Conservation (phyloP, 1,140 invertebrate species). For the Caenorhabditis briggsae region DNA sequence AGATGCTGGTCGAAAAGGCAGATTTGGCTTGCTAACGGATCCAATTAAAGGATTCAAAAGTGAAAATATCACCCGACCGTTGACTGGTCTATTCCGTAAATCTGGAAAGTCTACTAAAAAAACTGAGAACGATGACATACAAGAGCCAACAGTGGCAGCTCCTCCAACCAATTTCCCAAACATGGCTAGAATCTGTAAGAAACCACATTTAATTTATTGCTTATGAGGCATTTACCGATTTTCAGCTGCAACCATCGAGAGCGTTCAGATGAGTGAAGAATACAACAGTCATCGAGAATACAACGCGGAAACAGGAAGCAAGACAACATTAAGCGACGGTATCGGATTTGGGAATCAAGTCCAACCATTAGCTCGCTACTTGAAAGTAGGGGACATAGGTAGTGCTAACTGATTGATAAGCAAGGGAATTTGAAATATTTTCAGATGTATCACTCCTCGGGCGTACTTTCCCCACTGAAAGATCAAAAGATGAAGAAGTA, state of each 20-base stretch:
- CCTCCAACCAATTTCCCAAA: conserved; percentile 23
- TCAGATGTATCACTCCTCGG: conserved; percentile 16
- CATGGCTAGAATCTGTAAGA: conserved; percentile 40
- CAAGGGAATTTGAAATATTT: not conserved
- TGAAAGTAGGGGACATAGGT: conserved; percentile 20
- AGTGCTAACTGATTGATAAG: too few species aligned
- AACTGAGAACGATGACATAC: not conserved
- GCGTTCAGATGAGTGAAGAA: conserved; percentile 31
- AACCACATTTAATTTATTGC: not conserved
- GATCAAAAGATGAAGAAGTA: not conserved
- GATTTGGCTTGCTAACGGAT: not conserved
- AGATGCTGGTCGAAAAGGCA: not conserved
- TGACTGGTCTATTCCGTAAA: conserved; percentile 37
- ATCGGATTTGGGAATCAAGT: not conserved
- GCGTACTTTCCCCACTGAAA: not conserved
- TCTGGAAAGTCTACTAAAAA: not conserved
- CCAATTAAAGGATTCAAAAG: conserved; percentile 31
- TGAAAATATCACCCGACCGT: conserved; percentile 5
- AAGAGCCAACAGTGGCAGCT: conserved; percentile 23
- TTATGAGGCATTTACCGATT: not conserved
- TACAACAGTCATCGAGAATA: not conserved
- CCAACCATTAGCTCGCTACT: conserved; percentile 12
- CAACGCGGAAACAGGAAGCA: conserved; percentile 24
- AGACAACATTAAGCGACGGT: not conserved
- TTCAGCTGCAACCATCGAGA: conserved; percentile 33